Conservation (phyloP, 2,113 vertebrate species). For the Apodemus speciosus region DNA sequence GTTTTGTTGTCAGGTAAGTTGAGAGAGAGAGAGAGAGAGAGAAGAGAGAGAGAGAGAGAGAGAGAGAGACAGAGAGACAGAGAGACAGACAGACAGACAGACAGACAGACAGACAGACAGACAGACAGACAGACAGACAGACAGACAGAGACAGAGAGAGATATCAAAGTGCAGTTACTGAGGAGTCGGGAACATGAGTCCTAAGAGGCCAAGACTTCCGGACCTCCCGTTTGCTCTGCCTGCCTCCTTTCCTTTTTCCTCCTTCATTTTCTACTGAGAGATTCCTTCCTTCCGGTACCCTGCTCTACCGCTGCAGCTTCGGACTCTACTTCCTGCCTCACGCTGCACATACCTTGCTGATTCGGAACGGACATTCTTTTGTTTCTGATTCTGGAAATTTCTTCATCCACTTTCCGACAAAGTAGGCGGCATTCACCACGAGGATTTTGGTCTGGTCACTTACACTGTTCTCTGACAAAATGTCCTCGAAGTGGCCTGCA, state of each 20-base stretch:
- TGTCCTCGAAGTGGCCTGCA: constrained; percentile 86
- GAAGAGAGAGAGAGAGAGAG: too few relatives aligned
- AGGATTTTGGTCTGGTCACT: constrained; percentile 86
- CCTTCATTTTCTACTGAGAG: not conserved
- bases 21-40: too few relatives aligned
- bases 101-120: too few relatives aligned
- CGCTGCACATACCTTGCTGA: constrained; percentile 85
- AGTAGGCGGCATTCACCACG: constrained; percentile 87
- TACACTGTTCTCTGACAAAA: constrained; percentile 82
- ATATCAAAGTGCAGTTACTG: not conserved
- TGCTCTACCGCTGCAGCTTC: not conserved
- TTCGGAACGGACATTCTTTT: constrained; percentile 87
- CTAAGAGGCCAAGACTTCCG: too few relatives aligned
- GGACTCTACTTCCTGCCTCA: too few relatives aligned
- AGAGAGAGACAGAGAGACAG: too few relatives aligned
- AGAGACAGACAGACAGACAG: too few relatives aligned
- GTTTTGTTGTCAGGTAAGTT: not conserved
- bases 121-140: too few relatives aligned
- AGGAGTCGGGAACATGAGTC: not conserved
- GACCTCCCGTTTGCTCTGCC: not conserved
- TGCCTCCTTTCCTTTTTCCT: not conserved
- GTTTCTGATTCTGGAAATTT: constrained; percentile 87
- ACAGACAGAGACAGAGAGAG: not conserved
- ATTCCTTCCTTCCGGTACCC: not conserved
- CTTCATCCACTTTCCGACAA: constrained; percentile 89